Conservation (phyloP, 2,797 vertebrate genomes). For the Halcyon smyrnensis region DNA sequence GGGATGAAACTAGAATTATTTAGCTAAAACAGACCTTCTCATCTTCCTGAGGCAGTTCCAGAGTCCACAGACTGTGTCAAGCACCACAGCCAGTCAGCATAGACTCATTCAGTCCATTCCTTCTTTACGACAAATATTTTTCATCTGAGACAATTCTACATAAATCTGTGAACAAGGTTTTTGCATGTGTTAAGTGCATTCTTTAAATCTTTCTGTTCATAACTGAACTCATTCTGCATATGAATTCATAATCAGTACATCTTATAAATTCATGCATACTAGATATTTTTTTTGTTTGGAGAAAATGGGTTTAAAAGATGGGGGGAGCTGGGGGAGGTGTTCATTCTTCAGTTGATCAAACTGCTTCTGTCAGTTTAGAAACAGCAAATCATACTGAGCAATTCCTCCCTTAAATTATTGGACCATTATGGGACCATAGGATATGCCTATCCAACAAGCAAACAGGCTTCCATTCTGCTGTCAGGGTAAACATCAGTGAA, state of each 20-base stretch:
- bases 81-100: slow-evolving; percentile 1
- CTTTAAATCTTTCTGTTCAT: slow-evolving; percentile 7
- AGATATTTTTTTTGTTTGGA: not conserved
- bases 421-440: not conserved
- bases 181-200: not conserved
- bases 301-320: not conserved
- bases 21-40: not conserved
- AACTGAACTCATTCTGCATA: not conserved
- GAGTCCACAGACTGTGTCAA: not conserved
- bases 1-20: slow-evolving; percentile 23
- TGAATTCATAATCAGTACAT: not conserved
- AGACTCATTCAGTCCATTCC: not conserved
- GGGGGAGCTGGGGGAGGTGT: not conserved
- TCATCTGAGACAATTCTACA: slow-evolving; percentile 2
- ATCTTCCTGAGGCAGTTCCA: not conserved
- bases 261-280: not conserved
- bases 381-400: not conserved
- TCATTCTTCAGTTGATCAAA: not conserved
- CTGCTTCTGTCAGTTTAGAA: slow-evolving; percentile 5
- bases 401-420: not conserved
- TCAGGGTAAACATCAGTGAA: not conserved
- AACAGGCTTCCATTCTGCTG: not conserved
- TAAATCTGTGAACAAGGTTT: not conserved
- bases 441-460: not conserved
- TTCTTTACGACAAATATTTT: slow-evolving; percentile 35